Percentiles rank a stretch among this genome's conserved stretches.
Conservation (phyloP, 2,113 vertebrate genomes). For the Haplotaxodon microlepis region DNA sequence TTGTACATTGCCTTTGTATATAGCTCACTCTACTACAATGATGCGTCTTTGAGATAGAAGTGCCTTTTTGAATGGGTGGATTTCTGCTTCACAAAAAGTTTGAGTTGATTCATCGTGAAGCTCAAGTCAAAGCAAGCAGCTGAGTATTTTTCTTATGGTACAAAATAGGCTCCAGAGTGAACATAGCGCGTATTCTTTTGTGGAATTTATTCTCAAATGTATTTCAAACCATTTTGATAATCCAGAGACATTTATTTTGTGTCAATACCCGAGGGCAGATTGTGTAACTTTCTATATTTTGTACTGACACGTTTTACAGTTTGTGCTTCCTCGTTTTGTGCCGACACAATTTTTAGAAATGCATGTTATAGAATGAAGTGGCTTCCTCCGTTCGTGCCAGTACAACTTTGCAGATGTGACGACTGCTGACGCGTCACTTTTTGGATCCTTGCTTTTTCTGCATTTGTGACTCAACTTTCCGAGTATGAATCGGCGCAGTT, state of each 20-base stretch:
- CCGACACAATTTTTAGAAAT: neutral
- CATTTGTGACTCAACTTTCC: neutral
- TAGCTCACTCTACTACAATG: conserved; percentile 6
- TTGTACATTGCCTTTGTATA: conserved; percentile 60
- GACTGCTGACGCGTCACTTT: neutral
- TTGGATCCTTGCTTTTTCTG: accelerated
- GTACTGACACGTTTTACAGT: conserved; percentile 19
- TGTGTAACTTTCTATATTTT: conserved; percentile 46
- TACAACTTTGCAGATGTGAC: neutral
- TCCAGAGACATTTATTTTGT: conserved; percentile 40
- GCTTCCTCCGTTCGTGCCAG: neutral
- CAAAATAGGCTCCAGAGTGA: conserved; percentile 1
- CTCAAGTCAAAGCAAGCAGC: neutral
- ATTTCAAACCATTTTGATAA: conserved; percentile 41
- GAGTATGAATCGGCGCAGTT: accelerated
- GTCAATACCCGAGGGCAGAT: conserved; percentile 16
- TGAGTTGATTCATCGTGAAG: neutral
- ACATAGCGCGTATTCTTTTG: neutral
- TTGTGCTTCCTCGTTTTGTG: conserved; percentile 2
- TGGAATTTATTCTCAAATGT: conserved; percentile 7
- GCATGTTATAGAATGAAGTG: neutral
- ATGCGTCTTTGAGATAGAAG: conserved; percentile 1
- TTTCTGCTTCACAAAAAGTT: neutral
- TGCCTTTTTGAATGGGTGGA: conserved; percentile 16
- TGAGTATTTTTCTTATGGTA: conserved; percentile 10